Evolutionary conservation across 2,113 vertebrate species (phyloP).

Genomic region (Vulpes lagopus): DNA sequence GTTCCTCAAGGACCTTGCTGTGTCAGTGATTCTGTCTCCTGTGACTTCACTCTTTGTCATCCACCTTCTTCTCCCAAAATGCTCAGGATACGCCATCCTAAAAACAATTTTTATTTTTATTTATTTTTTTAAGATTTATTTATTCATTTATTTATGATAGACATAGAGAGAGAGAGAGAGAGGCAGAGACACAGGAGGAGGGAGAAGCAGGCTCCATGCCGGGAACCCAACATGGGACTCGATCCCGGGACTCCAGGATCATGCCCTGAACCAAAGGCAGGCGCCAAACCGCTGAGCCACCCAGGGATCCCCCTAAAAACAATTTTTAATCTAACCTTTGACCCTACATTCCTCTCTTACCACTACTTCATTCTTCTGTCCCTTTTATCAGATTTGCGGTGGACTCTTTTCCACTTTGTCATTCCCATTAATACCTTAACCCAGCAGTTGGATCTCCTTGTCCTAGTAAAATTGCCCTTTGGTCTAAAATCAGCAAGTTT

Average conservation of each 20-base stretch:
- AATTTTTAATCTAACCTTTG: background rate
- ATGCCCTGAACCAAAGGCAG: no score
- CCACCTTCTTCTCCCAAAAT: constrained; percentile 1
- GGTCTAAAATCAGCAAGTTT: constrained; percentile 16
- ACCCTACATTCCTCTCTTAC: background rate
- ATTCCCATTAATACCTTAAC: background rate
- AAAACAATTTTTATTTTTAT: background rate
- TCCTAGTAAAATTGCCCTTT: background rate
- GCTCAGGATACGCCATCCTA: background rate
- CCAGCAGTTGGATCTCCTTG: background rate
- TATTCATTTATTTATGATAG: no score
- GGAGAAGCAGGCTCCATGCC: no score
- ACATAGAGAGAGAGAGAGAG: no score
- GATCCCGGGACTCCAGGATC: no score
- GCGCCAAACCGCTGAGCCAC: no score
- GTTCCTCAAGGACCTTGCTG: background rate
- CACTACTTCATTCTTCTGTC: background rate
- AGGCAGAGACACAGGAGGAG: no score
- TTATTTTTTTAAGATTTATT: no score
- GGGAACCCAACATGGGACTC: no score
- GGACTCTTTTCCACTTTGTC: background rate
- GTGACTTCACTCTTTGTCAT: background rate
- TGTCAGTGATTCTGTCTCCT: background rate
- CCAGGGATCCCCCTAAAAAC: background rate
- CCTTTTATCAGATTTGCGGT: background rate